phyloP scores from a whole-genome alignment of 2,888 invertebrate species.

The Chouioia cunea region DNA sequence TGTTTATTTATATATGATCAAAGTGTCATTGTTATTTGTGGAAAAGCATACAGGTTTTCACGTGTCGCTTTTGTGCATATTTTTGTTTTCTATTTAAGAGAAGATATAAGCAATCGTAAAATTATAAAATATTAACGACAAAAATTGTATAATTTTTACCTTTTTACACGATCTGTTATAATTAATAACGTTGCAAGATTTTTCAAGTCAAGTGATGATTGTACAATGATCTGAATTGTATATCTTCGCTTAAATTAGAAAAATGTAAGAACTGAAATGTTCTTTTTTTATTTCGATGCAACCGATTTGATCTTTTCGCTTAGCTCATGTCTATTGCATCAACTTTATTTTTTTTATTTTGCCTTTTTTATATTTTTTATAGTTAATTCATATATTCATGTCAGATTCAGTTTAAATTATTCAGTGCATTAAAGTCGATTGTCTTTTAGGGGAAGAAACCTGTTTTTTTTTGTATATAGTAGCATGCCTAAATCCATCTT shows the following conservation, averaged over 20 bases:
- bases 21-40: constrained; percentile 33
- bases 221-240: constrained; percentile 11
- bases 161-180: neutral
- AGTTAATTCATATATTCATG: constrained; percentile 30
- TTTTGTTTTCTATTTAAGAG: constrained; percentile 12
- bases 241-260: constrained; percentile 20
- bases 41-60: constrained; percentile 3
- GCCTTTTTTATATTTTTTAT: constrained; percentile 23
- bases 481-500: constrained; percentile 60
- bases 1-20: constrained; percentile 34
- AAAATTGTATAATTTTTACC: neutral
- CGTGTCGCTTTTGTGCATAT: constrained; percentile 15
- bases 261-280: constrained; percentile 25
- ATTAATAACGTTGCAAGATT: neutral
- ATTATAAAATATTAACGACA: neutral
- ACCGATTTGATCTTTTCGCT: constrained; percentile 12
- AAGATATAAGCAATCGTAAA: neutral
- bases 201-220: neutral
- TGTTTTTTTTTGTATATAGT: constrained; percentile 59
- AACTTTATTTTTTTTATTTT: constrained; percentile 32
- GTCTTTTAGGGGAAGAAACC: constrained; percentile 51
- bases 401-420: constrained; percentile 55
- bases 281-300: constrained; percentile 29
- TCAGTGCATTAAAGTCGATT: constrained; percentile 55
- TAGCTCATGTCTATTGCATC: constrained; percentile 8